These are phyloP conservation scores for Cyprinodon diabolis DNA, from an alignment of 2,797 vertebrate species.

Conservation along the genomic window DNA sequence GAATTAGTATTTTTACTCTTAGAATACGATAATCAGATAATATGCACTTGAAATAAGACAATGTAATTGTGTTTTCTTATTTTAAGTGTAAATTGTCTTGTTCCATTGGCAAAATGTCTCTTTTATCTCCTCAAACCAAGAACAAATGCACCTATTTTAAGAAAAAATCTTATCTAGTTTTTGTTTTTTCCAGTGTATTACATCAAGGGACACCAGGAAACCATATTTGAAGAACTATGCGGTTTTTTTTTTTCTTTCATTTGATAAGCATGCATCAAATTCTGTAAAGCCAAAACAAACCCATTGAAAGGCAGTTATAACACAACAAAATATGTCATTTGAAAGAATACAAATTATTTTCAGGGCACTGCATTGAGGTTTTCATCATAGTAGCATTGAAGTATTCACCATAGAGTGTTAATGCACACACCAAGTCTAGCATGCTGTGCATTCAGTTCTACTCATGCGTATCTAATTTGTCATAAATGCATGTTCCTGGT, in stretches of 20 bases:
- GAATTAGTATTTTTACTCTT: too few relatives aligned
- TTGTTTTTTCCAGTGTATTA: too few relatives aligned
- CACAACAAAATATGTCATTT: background rate
- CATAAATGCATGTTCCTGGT: constrained; percentile 10
- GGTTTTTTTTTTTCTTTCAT: background rate
- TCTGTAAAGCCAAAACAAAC: background rate
- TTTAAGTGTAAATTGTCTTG: too few relatives aligned
- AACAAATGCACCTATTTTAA: too few relatives aligned
- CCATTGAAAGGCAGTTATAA: background rate
- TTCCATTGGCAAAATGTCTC: too few relatives aligned
- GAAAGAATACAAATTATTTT: background rate
- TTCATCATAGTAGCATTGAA: background rate
- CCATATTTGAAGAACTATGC: background rate
- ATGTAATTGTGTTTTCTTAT: too few relatives aligned
- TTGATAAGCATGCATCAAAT: background rate
- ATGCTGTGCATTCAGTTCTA: background rate
- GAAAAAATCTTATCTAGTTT: too few relatives aligned
- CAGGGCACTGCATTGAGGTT: too few relatives aligned
- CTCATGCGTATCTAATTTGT: constrained; percentile 2
- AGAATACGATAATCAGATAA: too few relatives aligned
- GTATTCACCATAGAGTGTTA: background rate
- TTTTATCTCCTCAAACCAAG: too few relatives aligned
- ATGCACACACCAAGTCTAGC: background rate
- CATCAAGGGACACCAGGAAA: too few relatives aligned
- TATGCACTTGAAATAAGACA: too few relatives aligned